phyloP scores from a whole-genome alignment of 2,797 vertebrate species.

The Aldrovandia affinis region DNA sequence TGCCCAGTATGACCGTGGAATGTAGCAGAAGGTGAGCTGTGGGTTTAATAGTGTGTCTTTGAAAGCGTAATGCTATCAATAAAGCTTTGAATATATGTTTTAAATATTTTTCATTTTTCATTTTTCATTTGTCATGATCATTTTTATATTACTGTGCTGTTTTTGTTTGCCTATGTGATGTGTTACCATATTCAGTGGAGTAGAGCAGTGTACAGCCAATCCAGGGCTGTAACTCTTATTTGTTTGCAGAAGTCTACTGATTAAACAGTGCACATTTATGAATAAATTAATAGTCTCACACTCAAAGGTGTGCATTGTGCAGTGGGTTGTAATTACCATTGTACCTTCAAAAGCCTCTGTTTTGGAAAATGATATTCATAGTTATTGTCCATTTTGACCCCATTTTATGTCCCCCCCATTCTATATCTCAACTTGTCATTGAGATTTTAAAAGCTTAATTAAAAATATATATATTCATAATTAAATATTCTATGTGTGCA shows the following conservation, averaged over 20 bases:
- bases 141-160: not conserved
- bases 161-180: not conserved
- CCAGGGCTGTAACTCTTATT: not conserved
- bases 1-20: not conserved
- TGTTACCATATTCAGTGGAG: not conserved
- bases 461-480: not conserved
- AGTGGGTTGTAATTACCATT: not conserved
- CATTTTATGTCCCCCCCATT: too few relatives aligned
- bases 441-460: not conserved
- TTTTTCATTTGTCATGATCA: too few relatives aligned
- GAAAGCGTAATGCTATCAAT: not conserved
- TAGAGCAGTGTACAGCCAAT: not conserved
- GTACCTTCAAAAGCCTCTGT: not conserved
- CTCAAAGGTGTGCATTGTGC: not conserved
- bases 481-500: not conserved
- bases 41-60: not conserved
- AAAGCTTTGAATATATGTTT: not conserved
- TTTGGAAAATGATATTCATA: not conserved
- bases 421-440: not conserved
- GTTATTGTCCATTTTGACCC: not conserved
- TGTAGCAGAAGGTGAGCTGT: not conserved
- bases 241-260: not conserved
- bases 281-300: not conserved
- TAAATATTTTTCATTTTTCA: not conserved
- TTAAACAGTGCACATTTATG: not conserved